A percentile compares a stretch with the other conserved stretches of the same genome.
phyloP scores from a whole-genome alignment of 2,888 invertebrate species.

The Blomia tropicalis region DNA sequence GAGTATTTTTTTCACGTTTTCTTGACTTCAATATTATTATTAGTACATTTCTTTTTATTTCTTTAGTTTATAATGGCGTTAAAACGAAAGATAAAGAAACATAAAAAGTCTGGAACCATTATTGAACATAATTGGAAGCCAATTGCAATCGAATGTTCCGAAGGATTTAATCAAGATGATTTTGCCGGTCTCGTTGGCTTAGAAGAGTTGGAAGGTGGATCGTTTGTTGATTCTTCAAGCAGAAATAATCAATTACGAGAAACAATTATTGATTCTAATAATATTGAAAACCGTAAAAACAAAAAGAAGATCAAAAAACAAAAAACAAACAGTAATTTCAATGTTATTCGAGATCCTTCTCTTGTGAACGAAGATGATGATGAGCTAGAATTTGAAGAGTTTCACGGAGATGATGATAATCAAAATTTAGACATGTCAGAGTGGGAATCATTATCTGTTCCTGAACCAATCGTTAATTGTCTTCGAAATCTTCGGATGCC shows the following conservation, averaged over 20 bases:
- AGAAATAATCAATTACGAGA: no score
- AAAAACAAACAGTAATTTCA: slow-evolving; percentile 2
- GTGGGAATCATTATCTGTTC: slow-evolving; percentile 44
- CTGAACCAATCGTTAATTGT: slow-evolving; percentile 51
- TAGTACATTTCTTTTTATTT: no score
- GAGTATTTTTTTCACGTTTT: no score
- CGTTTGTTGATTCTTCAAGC: no score
- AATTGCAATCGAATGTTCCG: slow-evolving; percentile 14
- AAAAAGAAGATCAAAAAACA: slow-evolving; percentile 15
- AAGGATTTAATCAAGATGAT: slow-evolving; percentile 31
- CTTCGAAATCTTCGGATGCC: slow-evolving; percentile 58
- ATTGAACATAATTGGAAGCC: slow-evolving; percentile 18
- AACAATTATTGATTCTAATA: no score
- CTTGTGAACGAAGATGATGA: slow-evolving; percentile 34
- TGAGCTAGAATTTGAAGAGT: slow-evolving; percentile 30
- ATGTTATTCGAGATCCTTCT: not conserved
- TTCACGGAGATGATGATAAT: slow-evolving; percentile 23
- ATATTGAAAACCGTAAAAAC: slow-evolving; percentile 12
- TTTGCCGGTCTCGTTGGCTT: slow-evolving; percentile 57
- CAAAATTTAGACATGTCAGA: slow-evolving; percentile 30
- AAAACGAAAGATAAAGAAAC: not conserved
- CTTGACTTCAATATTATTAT: no score
- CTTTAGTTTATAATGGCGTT: no score
- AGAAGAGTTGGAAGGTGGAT: slow-evolving; percentile 46
- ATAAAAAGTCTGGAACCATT: not conserved